Evolutionary conservation across 1,140 invertebrate species (phyloP).

Genomic region (Armadillidium nasatum): DNA sequence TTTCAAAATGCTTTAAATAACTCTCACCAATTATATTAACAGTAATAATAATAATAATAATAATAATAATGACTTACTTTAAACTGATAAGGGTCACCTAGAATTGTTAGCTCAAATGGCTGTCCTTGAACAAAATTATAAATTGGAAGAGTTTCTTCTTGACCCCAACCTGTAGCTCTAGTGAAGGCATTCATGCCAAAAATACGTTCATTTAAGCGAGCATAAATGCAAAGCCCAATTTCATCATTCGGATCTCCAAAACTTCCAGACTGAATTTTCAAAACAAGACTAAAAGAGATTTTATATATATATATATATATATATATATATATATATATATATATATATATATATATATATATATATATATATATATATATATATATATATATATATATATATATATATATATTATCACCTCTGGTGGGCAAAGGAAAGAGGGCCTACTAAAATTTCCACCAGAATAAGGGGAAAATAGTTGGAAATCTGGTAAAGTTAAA

Average conservation of each 20-base stretch:
- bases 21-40: too few species aligned
- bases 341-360: background rate
- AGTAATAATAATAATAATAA: too few species aligned
- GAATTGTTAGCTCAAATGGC: slow-evolving; percentile 37
- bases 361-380: slow-evolving; percentile 12
- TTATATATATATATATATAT: slow-evolving; percentile 20
- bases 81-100: slow-evolving; percentile 36
- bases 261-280: slow-evolving; percentile 40
- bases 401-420: slow-evolving; percentile 22
- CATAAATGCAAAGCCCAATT: slow-evolving; percentile 41
- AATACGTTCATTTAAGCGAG: slow-evolving; percentile 32
- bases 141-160: slow-evolving; percentile 28
- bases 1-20: too few species aligned
- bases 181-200: slow-evolving; percentile 40
- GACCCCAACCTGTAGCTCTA: slow-evolving; percentile 36
- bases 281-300: slow-evolving; percentile 30
- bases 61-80: slow-evolving; percentile 26
- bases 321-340: slow-evolving; percentile 22
- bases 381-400: slow-evolving; percentile 22
- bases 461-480: too few species aligned
- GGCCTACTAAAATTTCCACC: too few species aligned
- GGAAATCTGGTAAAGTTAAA: too few species aligned
- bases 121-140: slow-evolving; percentile 28
- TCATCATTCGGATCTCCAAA: slow-evolving; percentile 40
- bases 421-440: too few species aligned